These are phyloP conservation scores for Himalopsyche anomala DNA, from an alignment of 2,888 invertebrate genomes.

Conservation along the genomic window DNA sequence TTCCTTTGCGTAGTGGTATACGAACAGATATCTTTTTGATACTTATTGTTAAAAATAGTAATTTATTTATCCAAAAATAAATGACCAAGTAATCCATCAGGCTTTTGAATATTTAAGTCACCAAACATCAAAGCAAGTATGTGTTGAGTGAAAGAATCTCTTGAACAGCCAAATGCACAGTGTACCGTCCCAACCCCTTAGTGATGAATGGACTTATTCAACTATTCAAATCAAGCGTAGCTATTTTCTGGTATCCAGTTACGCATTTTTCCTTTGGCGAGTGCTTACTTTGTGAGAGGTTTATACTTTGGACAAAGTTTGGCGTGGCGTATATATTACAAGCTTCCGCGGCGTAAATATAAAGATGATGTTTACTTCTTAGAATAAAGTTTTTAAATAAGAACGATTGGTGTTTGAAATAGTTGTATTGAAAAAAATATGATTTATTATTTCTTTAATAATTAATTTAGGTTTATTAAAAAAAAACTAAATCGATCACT, in stretches of 20 bases:
- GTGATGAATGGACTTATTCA: slow-evolving; percentile 42
- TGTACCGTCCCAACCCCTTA: background rate
- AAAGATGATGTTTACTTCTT: too few species aligned
- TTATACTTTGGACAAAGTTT: background rate
- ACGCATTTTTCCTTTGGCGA: slow-evolving; percentile 39
- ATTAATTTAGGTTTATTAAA: too few species aligned
- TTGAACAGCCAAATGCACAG: background rate
- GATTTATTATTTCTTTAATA: too few species aligned
- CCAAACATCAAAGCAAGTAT: background rate
- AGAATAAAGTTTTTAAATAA: too few species aligned
- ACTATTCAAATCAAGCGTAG: slow-evolving; percentile 42
- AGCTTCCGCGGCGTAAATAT: background rate
- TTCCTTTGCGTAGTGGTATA: too few species aligned
- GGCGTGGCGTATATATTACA: background rate
- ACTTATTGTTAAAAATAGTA: background rate
- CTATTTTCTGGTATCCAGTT: slow-evolving; percentile 28
- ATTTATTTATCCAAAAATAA: background rate
- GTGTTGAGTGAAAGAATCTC: background rate
- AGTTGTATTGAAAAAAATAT: too few species aligned
- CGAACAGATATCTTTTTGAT: too few species aligned
- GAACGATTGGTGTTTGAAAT: too few species aligned
- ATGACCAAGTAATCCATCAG: background rate
- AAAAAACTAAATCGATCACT: too few species aligned
- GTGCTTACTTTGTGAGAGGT: slow-evolving; percentile 4
- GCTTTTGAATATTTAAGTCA: background rate